A percentile compares a stretch with the other conserved stretches of the same genome.
Evolutionary conservation across 2,797 vertebrate species (phyloP).

Genomic region (Orestias chungarensis): DNA sequence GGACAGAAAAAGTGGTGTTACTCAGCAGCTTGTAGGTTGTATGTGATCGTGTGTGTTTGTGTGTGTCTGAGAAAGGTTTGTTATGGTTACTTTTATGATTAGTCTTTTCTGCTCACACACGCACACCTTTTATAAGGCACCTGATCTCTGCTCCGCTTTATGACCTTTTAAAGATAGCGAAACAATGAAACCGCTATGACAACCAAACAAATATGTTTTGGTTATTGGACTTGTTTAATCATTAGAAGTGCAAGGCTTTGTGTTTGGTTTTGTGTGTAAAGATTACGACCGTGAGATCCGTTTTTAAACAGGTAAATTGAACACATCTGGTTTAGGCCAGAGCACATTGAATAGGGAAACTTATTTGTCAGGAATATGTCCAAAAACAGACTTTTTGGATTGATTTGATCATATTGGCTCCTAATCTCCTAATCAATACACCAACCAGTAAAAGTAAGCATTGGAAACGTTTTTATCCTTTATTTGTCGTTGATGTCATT

Average conservation of each 20-base stretch:
- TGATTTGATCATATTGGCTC: too few species aligned
- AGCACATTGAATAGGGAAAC: background rate
- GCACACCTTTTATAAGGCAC: slow-evolving; percentile 6
- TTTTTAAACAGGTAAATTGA: background rate
- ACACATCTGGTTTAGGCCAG: background rate
- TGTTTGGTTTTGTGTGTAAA: background rate
- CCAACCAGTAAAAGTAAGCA: too few species aligned
- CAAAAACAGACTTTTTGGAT: background rate
- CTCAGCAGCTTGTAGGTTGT: slow-evolving; percentile 2
- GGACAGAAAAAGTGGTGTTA: slow-evolving; percentile 1
- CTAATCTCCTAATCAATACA: too few species aligned
- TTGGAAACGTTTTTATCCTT: too few species aligned
- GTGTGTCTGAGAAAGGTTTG: background rate
- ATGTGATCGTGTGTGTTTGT: background rate
- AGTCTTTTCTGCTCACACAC: background rate
- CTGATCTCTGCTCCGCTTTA: background rate
- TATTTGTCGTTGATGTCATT: background rate
- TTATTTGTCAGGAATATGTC: background rate
- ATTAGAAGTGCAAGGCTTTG: background rate
- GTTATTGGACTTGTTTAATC: background rate
- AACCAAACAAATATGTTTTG: slow-evolving; percentile 51
- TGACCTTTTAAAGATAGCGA: slow-evolving; percentile 19
- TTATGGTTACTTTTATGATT: background rate
- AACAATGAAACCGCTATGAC: slow-evolving; percentile 40
- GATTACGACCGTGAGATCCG: background rate